Conservation (phyloP, 2,797 vertebrate genomes). For the Hoplostethus atlanticus region DNA sequence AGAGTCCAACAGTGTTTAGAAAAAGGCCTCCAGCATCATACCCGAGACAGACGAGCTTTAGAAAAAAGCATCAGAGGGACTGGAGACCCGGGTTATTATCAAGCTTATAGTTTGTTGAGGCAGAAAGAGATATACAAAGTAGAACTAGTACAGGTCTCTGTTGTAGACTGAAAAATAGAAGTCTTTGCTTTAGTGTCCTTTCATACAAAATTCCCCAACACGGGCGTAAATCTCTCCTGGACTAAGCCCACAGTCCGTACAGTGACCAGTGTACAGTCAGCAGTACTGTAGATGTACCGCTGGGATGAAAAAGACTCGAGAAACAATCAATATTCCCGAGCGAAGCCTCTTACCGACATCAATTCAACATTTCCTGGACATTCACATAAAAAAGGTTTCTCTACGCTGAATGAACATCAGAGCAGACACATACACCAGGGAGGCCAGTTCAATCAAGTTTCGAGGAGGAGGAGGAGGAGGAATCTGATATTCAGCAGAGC, state of each 20-base stretch:
- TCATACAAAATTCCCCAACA: constrained; percentile 41
- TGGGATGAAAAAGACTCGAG: background rate
- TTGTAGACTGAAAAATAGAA: constrained; percentile 61
- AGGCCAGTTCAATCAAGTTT: constrained; percentile 18
- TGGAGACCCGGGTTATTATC: constrained; percentile 26
- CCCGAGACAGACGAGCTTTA: constrained; percentile 17
- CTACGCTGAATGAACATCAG: constrained; percentile 3
- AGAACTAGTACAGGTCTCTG: constrained; percentile 32
- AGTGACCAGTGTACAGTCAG: constrained; percentile 17
- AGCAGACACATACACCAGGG: background rate
- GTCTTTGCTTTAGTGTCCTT: constrained; percentile 46
- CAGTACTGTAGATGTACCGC: constrained; percentile 1
- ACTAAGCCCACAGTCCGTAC: constrained; percentile 22
- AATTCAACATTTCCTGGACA: constrained; percentile 4
- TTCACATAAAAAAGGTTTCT: background rate
- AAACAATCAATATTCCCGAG: background rate
- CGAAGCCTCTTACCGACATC: background rate
- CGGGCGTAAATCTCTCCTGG: constrained; percentile 27
- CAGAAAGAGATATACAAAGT: constrained; percentile 44
- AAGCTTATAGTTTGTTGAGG: constrained; percentile 50
- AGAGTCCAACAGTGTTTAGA: constrained; percentile 31
- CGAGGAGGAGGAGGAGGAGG: no score
- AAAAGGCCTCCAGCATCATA: constrained; percentile 24
- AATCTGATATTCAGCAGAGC: no score
- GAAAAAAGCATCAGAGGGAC: constrained; percentile 32